These are phyloP conservation scores for Emydoidea blandingii DNA, from an alignment of 2,797 vertebrate genomes.

Conservation along the genomic window DNA sequence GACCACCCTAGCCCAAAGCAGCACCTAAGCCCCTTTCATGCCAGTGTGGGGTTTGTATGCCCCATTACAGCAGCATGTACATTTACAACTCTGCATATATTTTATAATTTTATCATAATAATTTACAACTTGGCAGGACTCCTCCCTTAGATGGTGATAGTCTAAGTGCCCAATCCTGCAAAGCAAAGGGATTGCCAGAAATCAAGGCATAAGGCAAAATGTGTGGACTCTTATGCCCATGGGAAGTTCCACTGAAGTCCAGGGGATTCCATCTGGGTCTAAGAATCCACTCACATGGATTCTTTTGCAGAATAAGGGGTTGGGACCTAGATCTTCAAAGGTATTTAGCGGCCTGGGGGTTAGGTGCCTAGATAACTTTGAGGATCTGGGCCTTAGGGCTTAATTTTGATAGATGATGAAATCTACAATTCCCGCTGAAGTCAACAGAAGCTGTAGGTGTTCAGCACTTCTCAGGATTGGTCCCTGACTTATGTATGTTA, in stretches of 20 bases:
- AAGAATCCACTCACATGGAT: background rate
- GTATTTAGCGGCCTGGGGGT: background rate
- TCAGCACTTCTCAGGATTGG: constrained; percentile 31
- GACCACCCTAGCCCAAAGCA: background rate
- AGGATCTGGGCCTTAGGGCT: background rate
- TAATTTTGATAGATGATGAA: background rate
- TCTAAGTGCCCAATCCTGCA: background rate
- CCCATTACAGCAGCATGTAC: background rate
- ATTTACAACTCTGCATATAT: background rate
- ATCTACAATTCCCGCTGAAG: constrained; percentile 14
- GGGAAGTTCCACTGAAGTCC: constrained; percentile 18
- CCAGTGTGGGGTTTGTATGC: background rate
- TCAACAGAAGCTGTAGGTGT: constrained; percentile 19
- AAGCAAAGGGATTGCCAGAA: background rate
- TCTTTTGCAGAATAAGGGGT: constrained; percentile 6
- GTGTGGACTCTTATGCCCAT: background rate
- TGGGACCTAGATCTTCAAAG: background rate
- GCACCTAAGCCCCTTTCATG: background rate
- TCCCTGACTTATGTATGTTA: constrained; percentile 57
- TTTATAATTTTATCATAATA: background rate
- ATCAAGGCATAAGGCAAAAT: background rate
- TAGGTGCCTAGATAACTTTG: background rate
- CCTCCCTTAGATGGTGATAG: background rate
- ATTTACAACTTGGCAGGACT: background rate
- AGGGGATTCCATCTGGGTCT: background rate